A percentile compares a stretch with the other conserved stretches of the same genome.
Evolutionary conservation across 2,113 vertebrate species (phyloP).

Genomic region (Perccottus glenii): DNA sequence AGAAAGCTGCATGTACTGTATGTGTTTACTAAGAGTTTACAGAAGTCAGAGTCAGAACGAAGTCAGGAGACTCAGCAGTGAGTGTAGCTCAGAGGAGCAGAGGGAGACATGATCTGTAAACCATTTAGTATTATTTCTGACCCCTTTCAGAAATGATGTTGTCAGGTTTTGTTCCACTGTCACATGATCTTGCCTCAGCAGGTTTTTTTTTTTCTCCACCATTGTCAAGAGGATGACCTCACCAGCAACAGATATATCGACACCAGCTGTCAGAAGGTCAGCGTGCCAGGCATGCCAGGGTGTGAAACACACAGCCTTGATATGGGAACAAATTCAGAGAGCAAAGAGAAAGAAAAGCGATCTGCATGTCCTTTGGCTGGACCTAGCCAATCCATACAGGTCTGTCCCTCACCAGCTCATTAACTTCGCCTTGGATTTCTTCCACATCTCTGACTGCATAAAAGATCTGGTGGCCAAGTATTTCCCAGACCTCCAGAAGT

Average conservation of each 20-base stretch:
- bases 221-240: neutral
- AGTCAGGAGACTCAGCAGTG: too few species aligned
- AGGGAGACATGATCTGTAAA: too few species aligned
- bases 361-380: neutral
- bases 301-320: neutral
- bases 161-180: too few species aligned
- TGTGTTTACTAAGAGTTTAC: too few species aligned
- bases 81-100: too few species aligned
- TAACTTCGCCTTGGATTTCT: neutral
- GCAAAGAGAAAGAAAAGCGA: neutral
- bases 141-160: too few species aligned
- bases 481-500: neutral
- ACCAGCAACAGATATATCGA: neutral
- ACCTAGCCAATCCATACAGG: neutral
- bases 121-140: too few species aligned
- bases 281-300: neutral
- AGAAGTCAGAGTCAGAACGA: too few species aligned
- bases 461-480: neutral
- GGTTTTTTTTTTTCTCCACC: neutral
- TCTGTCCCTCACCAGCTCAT: neutral
- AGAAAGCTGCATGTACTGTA: too few species aligned
- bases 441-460: neutral
- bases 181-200: too few species aligned
- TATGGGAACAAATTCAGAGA: neutral
- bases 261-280: conserved; percentile 13